Evolutionary conservation across 1,140 invertebrate species (phyloP).

Genomic region (Diachasma alloeum): DNA sequence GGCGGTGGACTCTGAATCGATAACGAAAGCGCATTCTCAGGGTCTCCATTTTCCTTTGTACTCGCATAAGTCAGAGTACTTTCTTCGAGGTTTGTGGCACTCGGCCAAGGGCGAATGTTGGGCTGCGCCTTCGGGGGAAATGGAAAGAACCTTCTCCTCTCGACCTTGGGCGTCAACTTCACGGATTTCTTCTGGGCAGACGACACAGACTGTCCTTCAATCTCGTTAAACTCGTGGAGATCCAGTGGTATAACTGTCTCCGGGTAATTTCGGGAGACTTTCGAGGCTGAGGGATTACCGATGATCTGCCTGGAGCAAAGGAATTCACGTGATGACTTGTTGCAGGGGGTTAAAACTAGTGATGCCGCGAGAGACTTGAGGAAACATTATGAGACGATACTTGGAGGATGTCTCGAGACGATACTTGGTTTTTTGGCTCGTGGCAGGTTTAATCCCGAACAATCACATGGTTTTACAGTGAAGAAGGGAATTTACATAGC

Average conservation of each 20-base stretch:
- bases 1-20: constrained; percentile 17
- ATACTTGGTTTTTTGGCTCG: no score
- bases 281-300: constrained; percentile 49
- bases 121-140: constrained; percentile 38
- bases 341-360: not conserved
- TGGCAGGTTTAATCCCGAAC: no score
- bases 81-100: constrained; percentile 49
- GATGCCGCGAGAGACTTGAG: no score
- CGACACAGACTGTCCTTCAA: constrained; percentile 28
- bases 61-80: constrained; percentile 7
- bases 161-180: constrained; percentile 33
- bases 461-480: no score
- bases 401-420: no score
- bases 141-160: constrained; percentile 49
- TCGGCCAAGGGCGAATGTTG: constrained; percentile 53
- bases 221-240: constrained; percentile 46
- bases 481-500: no score
- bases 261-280: constrained; percentile 47
- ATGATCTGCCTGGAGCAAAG: constrained; percentile 64
- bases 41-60: not conserved
- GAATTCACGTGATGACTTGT: constrained; percentile 49
- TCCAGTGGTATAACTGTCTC: constrained; percentile 59
- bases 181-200: constrained; percentile 40
- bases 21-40: not conserved
- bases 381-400: no score